Evolutionary conservation across 2,797 vertebrate genomes (phyloP), one percentile per base, ranked within the genome.

Genomic region (Coregonus suidteri): DNA sequence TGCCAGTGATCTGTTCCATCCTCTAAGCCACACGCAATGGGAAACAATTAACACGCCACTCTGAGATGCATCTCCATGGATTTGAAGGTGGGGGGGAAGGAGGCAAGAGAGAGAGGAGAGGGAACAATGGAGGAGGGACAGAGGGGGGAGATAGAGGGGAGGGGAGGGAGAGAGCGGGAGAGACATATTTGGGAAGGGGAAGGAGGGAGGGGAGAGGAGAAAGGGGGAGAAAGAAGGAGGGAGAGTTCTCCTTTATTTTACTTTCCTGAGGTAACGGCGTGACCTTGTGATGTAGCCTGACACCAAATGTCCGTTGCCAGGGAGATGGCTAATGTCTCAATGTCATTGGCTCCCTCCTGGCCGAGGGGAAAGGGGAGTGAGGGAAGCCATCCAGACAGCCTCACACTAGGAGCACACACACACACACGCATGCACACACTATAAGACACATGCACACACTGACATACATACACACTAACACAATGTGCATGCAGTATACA

Each of bases 281-380:
- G 91, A 93, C 91, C 91, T 92, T 87, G 85, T 79, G 76, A 86
- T 89, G 82, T 84, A 85, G 86, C 83, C 82, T 74, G 83, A 90
- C 85, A 89, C 85, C 82, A 78, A 84, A 85, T 80, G 85, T 90
- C 89, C 85, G 94, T 95, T 95, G 87, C 94, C 93, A 93, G 90
- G 92, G 95, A 88, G 93, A 96, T 92, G 79, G 88, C 86, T 90
- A 90, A 90, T 77, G 88, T 89, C 91, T 93, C 91, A 88, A 86
- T 93, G 93, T 93, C 93, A 93, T 83, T 88, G 77, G 74, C 82
- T 78, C 77, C 73, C 77, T 88, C 71, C 73, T 54, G 62, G 3
- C 76, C 76, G 69, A 75, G 77, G 75, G 77, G 76, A 78, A 77
- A 41, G 62, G 73, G 79, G 74, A 54, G 71, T 47, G 20, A 64